Percentiles rank a stretch among this genome's conserved stretches.
phyloP scores from a whole-genome alignment of 1,140 invertebrate species.

The Chlorops oryzae region DNA sequence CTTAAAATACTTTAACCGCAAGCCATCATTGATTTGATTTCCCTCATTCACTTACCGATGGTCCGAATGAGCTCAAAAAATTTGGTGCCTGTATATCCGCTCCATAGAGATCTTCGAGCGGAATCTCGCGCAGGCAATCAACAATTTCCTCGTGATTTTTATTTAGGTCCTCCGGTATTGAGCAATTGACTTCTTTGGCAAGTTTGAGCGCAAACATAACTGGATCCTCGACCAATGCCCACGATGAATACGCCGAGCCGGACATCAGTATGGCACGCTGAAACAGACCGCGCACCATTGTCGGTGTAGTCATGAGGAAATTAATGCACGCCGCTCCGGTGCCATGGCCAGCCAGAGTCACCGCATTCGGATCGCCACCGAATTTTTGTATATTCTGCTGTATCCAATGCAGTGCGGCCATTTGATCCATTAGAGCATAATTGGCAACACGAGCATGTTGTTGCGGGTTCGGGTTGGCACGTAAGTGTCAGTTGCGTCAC shows the following conservation, averaged over 20 bases:
- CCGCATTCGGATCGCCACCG: conserved; percentile 79
- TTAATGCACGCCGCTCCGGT: conserved; percentile 93
- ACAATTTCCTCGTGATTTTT: conserved; percentile 75
- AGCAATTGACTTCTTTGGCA: conserved; percentile 79
- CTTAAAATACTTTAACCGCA: no score
- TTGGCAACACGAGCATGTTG: conserved; percentile 78
- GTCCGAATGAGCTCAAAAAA: conserved; percentile 53
- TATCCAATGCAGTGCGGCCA: conserved; percentile 85
- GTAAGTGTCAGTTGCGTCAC: no score
- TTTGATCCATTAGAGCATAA: conserved; percentile 90
- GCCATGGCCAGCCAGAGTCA: conserved; percentile 88
- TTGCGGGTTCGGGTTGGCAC: conserved; percentile 73
- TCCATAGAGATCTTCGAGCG: conserved; percentile 68
- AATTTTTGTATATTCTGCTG: conserved; percentile 87
- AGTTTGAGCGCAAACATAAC: conserved; percentile 77
- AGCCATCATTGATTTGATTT: no score
- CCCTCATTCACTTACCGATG: conserved; percentile 39
- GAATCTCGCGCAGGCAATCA: conserved; percentile 71
- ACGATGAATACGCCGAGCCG: conserved; percentile 87
- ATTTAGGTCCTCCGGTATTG: conserved; percentile 68
- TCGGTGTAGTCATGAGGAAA: conserved; percentile 89
- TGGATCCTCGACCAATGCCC: conserved; percentile 89
- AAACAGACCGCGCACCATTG: conserved; percentile 83
- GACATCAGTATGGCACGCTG: conserved; percentile 85
- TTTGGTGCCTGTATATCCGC: conserved; percentile 75